phyloP scores from a whole-genome alignment of 1,140 invertebrate genomes.

The Heliconius melpomene region DNA sequence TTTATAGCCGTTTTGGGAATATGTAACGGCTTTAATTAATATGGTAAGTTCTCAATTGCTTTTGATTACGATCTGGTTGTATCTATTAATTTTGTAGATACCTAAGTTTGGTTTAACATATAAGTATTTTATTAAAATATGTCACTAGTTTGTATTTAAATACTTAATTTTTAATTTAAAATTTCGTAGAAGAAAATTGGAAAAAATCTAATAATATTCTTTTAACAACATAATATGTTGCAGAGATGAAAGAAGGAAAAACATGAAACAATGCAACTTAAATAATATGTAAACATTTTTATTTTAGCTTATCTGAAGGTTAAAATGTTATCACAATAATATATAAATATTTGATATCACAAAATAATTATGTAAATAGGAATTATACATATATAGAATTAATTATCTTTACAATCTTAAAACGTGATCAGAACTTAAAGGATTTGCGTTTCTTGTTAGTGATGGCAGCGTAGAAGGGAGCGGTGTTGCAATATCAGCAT shows the following conservation, averaged over 20 bases:
- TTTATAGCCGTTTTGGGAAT: neutral
- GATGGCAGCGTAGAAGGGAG: conserved; percentile 31
- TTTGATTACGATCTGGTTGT: conserved; percentile 1
- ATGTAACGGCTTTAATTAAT: conserved; percentile 9
- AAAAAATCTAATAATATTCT: too few species aligned
- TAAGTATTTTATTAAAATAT: too few species aligned
- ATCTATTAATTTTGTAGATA: too few species aligned
- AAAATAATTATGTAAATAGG: too few species aligned
- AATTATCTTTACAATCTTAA: neutral
- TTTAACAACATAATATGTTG: neutral
- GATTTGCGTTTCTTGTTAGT: conserved; percentile 2
- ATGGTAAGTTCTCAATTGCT: conserved; percentile 10
- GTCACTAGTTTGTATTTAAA: too few species aligned
- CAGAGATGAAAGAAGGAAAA: neutral
- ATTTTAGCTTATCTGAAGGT: conserved; percentile 4
- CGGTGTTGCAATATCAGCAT: conserved; percentile 25
- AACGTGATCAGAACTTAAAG: neutral
- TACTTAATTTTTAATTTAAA: too few species aligned
- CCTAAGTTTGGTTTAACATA: too few species aligned
- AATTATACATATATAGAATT: neutral
- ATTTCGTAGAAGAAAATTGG: too few species aligned
- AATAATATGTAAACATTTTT: neutral
- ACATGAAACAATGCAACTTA: neutral
- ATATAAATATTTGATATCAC: neutral
- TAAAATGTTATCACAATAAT: neutral